A percentile compares a stretch with the other conserved stretches of the same genome.
Evolutionary conservation across 2,113 vertebrate species (phyloP).

Genomic region (Gallinago paraguaiae): DNA sequence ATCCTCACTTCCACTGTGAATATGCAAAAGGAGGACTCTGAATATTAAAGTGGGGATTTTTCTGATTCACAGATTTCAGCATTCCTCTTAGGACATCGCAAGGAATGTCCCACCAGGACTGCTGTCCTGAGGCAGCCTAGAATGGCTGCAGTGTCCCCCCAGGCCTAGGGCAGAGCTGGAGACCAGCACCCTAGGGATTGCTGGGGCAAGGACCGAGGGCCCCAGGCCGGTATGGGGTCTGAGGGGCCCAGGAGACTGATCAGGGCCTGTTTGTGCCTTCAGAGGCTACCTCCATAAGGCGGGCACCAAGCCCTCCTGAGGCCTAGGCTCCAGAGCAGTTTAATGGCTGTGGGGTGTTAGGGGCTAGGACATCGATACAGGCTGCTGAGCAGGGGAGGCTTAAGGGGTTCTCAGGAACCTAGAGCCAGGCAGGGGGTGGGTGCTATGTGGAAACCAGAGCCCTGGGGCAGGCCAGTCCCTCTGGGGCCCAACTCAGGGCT

Average conservation of each 20-base stretch:
- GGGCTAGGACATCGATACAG: no score
- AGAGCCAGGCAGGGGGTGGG: no score
- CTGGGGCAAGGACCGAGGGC: not conserved
- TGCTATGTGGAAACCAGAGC: not conserved
- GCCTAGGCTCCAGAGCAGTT: not conserved
- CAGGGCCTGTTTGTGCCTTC: not conserved
- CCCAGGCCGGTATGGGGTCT: no score
- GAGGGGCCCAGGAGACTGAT: not conserved
- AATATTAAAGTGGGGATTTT: not conserved
- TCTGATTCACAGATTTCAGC: not conserved
- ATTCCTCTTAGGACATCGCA: no score
- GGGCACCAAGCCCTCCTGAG: not conserved
- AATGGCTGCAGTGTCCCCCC: no score
- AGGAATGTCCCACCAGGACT: not conserved
- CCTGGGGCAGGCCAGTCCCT: no score
- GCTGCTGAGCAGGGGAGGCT: not conserved
- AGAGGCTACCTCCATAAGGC: not conserved
- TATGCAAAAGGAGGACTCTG: rapidly evolving
- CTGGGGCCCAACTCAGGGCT: not conserved
- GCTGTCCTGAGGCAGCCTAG: no score
- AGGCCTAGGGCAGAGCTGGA: not conserved
- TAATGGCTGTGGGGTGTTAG: rapidly evolving
- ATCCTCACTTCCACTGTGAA: not conserved
- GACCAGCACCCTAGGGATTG: not conserved
- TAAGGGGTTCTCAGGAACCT: not conserved